phyloP scores from a whole-genome alignment of 2,888 invertebrate species.

The Caenorhabditis uteleia region DNA sequence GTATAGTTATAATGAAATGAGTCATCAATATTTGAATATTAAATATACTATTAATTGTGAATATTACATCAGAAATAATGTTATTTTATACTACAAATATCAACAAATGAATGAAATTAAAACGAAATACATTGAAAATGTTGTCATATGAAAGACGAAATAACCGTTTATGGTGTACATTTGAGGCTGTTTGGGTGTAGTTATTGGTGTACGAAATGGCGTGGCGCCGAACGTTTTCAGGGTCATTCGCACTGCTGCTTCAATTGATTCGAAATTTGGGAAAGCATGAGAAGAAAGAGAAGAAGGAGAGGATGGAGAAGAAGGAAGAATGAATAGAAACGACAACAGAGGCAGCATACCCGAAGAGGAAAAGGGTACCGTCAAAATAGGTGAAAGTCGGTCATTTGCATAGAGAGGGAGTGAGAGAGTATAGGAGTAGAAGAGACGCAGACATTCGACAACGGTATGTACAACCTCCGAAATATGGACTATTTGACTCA shows the following conservation, averaged over 20 bases:
- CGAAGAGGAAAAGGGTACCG: constrained; percentile 2
- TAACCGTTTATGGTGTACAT: constrained; percentile 4
- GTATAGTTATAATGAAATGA: no score
- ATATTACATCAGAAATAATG: no score
- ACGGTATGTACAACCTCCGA: no score
- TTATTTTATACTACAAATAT: no score
- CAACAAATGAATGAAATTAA: no score
- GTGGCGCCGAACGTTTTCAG: constrained; percentile 35
- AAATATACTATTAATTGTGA: no score
- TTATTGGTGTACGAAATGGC: no score
- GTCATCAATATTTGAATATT: no score
- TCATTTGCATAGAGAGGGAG: constrained; percentile 29
- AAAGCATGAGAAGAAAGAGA: constrained; percentile 1
- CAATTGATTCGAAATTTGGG: constrained; percentile 17
- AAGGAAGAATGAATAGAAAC: background rate
- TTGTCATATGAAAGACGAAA: no score
- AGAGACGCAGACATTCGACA: constrained; percentile 1
- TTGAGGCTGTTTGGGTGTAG: constrained; percentile 8
- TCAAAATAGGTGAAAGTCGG: constrained; percentile 37
- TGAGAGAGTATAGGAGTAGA: background rate
- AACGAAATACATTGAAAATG: no score
- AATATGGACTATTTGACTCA: no score
- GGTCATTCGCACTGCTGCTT: constrained; percentile 33
- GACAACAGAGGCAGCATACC: constrained; percentile 5
- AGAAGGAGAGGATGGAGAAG: background rate